Conservation (phyloP, 92 coral and sea anemone species). For the Epizoanthus ramosus region DNA sequence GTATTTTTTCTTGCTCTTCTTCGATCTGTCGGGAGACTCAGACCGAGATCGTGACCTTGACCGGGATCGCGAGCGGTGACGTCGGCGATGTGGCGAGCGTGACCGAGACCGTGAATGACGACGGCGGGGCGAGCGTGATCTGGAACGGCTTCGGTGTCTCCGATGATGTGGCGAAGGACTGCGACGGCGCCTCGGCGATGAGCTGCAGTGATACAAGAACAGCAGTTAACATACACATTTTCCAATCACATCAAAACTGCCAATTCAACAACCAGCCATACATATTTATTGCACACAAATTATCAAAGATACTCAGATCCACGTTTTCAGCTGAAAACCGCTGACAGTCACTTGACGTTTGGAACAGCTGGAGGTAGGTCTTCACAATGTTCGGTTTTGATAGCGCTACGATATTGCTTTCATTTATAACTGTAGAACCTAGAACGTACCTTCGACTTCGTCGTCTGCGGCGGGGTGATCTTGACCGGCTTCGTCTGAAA, state of each 20-base stretch:
- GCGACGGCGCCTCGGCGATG: slow-evolving; percentile 22
- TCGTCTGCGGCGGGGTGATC: slow-evolving; percentile 87
- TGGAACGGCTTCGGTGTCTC: slow-evolving; percentile 59
- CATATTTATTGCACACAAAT: too few relatives aligned
- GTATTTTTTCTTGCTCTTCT: slow-evolving; percentile 71
- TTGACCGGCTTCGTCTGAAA: slow-evolving; percentile 85
- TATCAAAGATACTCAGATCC: too few relatives aligned
- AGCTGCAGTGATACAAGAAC: too few relatives aligned
- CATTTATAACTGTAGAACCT: too few relatives aligned
- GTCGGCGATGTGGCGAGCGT: slow-evolving; percentile 96
- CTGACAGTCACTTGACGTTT: too few relatives aligned
- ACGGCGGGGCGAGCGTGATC: slow-evolving; percentile 56
- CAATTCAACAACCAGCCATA: too few relatives aligned
- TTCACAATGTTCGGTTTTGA: too few relatives aligned
- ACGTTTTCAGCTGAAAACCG: too few relatives aligned
- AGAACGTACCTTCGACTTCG: slow-evolving; percentile 55
- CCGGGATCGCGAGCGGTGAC: slow-evolving; percentile 77
- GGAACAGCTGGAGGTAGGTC: too few relatives aligned
- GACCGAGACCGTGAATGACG: slow-evolving; percentile 87
- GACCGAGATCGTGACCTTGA: slow-evolving; percentile 83
- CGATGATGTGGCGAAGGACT: slow-evolving; percentile 83
- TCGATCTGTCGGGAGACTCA: slow-evolving; percentile 85
- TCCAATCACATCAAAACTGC: too few relatives aligned
- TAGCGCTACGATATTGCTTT: too few relatives aligned
- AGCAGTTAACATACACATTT: too few relatives aligned